Conservation (phyloP, 1,140 invertebrate genomes). For the Idris sp. region DNA sequence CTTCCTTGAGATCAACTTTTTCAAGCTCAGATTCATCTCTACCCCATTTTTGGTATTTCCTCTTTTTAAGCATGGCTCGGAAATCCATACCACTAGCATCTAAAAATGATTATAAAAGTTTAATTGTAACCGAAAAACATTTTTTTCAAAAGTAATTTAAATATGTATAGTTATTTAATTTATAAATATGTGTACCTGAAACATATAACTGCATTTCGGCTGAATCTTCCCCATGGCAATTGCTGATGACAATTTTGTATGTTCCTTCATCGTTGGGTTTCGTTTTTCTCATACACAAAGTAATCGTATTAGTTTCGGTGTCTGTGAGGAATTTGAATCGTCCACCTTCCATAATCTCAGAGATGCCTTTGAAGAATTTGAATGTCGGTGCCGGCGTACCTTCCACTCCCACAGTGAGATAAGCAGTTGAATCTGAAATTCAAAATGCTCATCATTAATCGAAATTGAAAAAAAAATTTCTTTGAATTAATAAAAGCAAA, state of each 20-base stretch:
- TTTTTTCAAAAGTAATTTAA: no score
- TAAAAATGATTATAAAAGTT: conserved; percentile 5
- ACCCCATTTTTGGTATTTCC: conserved; percentile 96
- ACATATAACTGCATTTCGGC: conserved; percentile 97
- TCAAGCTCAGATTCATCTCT: conserved; percentile 93
- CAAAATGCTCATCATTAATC: neutral
- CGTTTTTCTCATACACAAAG: conserved; percentile 95
- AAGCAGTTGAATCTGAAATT: conserved; percentile 89
- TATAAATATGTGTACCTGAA: conserved; percentile 87
- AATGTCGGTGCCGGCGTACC: conserved; percentile 96
- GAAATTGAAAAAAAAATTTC: neutral
- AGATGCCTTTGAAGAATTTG: conserved; percentile 94
- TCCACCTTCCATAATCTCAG: conserved; percentile 94
- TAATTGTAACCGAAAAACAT: no score
- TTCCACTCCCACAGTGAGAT: conserved; percentile 91
- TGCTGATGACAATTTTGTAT: conserved; percentile 95
- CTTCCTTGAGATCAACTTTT: conserved; percentile 95
- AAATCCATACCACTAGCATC: conserved; percentile 90
- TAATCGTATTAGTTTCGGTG: conserved; percentile 91
- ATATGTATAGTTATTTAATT: no score
- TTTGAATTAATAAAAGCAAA: no score
- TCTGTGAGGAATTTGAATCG: conserved; percentile 95
- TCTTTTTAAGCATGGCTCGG: conserved; percentile 97
- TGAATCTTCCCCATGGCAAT: conserved; percentile 95
- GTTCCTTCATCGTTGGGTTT: conserved; percentile 98